These are phyloP conservation scores for Acanthisitta chloris DNA, from an alignment of 2,113 vertebrate genomes.

Conservation along the genomic window DNA sequence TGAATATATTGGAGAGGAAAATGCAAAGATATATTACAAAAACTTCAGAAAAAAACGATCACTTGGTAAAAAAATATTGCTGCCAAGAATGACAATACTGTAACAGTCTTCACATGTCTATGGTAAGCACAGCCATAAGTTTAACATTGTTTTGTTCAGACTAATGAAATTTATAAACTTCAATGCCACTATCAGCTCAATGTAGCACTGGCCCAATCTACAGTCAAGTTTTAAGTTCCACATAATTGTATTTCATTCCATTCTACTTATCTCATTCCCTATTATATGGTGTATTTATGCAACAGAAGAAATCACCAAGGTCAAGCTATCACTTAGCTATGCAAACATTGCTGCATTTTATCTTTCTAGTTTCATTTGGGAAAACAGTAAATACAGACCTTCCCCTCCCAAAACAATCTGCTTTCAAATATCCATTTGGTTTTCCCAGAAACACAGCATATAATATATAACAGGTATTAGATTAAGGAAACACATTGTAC, in stretches of 20 bases:
- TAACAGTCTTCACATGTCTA: background rate
- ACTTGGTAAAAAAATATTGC: background rate
- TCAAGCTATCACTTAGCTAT: background rate
- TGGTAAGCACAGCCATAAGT: too few relatives aligned
- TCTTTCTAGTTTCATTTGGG: background rate
- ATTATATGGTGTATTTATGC: background rate
- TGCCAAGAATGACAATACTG: background rate
- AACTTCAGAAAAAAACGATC: background rate
- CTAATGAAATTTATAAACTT: too few relatives aligned
- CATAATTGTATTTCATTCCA: background rate
- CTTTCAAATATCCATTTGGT: background rate
- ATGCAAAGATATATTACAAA: background rate
- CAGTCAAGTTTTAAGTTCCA: too few relatives aligned
- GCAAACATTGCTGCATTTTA: background rate
- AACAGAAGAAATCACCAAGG: background rate
- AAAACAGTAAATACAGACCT: background rate
- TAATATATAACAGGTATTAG: background rate
- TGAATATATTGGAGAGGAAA: background rate
- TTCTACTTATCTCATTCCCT: background rate
- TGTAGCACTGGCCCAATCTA: too few relatives aligned
- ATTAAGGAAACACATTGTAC: background rate
- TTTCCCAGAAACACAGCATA: background rate
- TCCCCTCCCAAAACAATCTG: background rate
- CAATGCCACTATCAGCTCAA: too few relatives aligned
- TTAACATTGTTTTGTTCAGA: too few relatives aligned